Evolutionary conservation across 2,888 invertebrate genomes (phyloP), one percentile per base, ranked within the genome.

Genomic region (Latrodectus hesperus): DNA sequence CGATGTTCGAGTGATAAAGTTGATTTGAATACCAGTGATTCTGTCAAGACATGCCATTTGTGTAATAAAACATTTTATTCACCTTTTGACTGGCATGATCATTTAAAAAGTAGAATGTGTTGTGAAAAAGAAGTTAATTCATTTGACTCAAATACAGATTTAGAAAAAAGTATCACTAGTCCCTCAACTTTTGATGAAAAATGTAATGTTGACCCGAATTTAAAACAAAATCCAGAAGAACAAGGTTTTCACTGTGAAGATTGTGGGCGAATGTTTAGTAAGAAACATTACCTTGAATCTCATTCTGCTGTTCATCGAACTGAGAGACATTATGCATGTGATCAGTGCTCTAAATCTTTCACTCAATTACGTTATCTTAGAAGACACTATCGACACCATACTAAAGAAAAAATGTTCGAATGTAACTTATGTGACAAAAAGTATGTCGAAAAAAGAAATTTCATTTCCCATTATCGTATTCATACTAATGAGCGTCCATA

Each of bases 381-480:
- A 12, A 52, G 78, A 55, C 70, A 68, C n/a, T 49, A 51, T 26
- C 78, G 68, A 5, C 14, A 53, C 3, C 78, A 78, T 22, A 70
- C 68, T 14, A 78, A 53, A 53, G 70, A 79, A 4, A 79, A 60
- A 22, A 38, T 79, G 12, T 72, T 60, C 22, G 49, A 9, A 8
- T 79, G 79, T 60, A 49, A 79, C 12, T 38, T 64, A 11, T 79
- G 79, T 64, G 22, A 64, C n/a, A 79, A 72, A n/a, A 79, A 55
- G 8, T 79, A 60, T 49, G 3, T 71, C 10, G 64, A 79, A 12
- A 79, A 72, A 17, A 71, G 72, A 49, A 79, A 72, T 17, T 72
- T 72, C 17, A 12, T 60, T 16, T 11, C 26, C 1, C 79, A 79
- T 64, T 72, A 79, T 17, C 38, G 17, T 8, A 53, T 49, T 11